These are phyloP conservation scores for Thryonomys swinderianus DNA, from an alignment of 2,113 vertebrate species.

Conservation along the genomic window DNA sequence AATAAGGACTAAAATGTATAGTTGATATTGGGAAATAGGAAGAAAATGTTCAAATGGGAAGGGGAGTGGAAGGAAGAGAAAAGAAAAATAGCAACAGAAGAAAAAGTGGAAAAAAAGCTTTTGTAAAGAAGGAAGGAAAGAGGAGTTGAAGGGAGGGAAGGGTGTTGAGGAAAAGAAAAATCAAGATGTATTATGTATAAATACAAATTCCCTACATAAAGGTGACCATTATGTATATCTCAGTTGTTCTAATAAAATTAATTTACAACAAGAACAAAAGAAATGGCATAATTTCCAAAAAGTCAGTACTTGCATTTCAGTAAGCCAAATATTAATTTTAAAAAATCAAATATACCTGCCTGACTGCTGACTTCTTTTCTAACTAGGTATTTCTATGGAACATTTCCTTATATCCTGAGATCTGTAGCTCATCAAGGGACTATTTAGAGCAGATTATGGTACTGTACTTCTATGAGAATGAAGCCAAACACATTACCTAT, in stretches of 20 bases:
- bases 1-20: not conserved
- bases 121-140: not conserved
- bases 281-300: constrained; percentile 67
- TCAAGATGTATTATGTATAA: not conserved
- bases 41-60: not conserved
- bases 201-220: not conserved
- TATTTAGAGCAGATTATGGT: not conserved
- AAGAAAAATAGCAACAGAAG: not conserved
- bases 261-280: constrained; percentile 11
- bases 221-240: not conserved
- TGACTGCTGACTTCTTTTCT: not conserved
- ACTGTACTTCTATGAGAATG: constrained; percentile 10
- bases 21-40: not conserved
- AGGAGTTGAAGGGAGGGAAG: not conserved
- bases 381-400: constrained; percentile 44
- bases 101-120: not conserved
- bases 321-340: constrained; percentile 61
- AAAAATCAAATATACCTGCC: constrained; percentile 65
- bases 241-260: not conserved
- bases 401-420: not conserved
- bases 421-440: not conserved
- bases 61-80: not conserved
- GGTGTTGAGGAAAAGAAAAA: not conserved
- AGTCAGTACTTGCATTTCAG: constrained; percentile 71
- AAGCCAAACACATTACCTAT: constrained; percentile 3